These are phyloP conservation scores for Romanogobio albipinnatus DNA, from an alignment of 2,113 vertebrate species.

Conservation along the genomic window DNA sequence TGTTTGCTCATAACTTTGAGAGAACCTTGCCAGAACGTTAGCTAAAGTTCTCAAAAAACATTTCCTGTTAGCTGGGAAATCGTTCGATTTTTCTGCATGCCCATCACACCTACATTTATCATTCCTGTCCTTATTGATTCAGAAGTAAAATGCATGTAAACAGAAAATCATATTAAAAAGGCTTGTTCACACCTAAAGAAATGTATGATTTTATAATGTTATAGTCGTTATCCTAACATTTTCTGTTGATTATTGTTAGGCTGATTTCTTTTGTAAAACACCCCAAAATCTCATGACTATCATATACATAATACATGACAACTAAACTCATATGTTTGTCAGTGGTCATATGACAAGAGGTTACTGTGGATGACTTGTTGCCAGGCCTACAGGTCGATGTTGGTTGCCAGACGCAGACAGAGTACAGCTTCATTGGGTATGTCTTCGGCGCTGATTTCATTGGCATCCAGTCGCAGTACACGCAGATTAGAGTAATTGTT, in stretches of 20 bases:
- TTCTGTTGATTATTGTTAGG: not conserved
- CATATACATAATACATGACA: not conserved
- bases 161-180: not conserved
- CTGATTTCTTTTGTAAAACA: not conserved
- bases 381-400: slow-evolving; percentile 69
- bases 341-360: not conserved
- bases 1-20: no score
- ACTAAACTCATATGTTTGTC: not conserved
- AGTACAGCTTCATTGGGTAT: slow-evolving; percentile 87
- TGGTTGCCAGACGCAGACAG: slow-evolving; percentile 85
- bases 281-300: not conserved
- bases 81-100: not conserved
- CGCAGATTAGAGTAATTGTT: slow-evolving; percentile 85
- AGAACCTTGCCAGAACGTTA: no score
- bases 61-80: not conserved
- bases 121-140: not conserved
- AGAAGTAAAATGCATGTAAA: not conserved
- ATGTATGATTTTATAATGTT: not conserved
- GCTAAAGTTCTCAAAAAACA: no score
- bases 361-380: not conserved
- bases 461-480: slow-evolving; percentile 90
- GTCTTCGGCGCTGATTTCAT: slow-evolving; percentile 79
- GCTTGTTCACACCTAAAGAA: not conserved
- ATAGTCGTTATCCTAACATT: not conserved
- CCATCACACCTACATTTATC: not conserved